Evolutionary conservation across 2,113 vertebrate genomes (phyloP), one percentile per base, ranked within the genome.

Genomic region (Ibidorhyncha struthersii): DNA sequence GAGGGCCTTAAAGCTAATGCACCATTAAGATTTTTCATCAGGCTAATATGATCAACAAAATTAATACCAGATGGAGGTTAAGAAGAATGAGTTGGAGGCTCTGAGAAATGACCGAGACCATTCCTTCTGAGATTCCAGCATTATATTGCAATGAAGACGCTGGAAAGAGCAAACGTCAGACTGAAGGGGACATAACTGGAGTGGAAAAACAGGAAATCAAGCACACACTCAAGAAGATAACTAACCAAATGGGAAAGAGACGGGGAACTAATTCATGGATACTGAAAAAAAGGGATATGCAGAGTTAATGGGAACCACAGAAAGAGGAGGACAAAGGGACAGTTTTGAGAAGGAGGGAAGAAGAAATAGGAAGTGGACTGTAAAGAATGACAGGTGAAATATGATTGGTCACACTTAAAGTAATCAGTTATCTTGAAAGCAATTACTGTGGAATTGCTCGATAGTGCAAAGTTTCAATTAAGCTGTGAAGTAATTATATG

Each of bases 401-500:
- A 69, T 38, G 15, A 78, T 7, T 45, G 63, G 82, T 86, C 79
- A 92, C 55, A 58, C 20, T 10, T 49, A 82, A 86, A 85, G 25
- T 58, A 95, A 94, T 89, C 47, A 71, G n/a, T 87, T 91, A 88
- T 36, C 79, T 82, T 70, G 71, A 88, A 90, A 86, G 65, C 41
- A 74, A 74, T 65, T 86, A 56, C 74, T 10, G 58, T 69, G 81
- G 38, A 96, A 90, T 49, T 88, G 58, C 66, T 91, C 1, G 0
- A 73, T 38, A 92, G 40, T 53, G 71, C 26, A 73, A 90, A 5
- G 29, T 83, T 73, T 93, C 52, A 91, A 81, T 95, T 96, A 96
- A 81, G 67, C 26, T 62, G 26, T 74, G 79, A 82, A 95, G 71
- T 91, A 92, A 94, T 77, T 96, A 82, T 55, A 90, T 86, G 71